Evolutionary conservation across 2,113 vertebrate genomes (phyloP).

Genomic region (Orcinus orca): DNA sequence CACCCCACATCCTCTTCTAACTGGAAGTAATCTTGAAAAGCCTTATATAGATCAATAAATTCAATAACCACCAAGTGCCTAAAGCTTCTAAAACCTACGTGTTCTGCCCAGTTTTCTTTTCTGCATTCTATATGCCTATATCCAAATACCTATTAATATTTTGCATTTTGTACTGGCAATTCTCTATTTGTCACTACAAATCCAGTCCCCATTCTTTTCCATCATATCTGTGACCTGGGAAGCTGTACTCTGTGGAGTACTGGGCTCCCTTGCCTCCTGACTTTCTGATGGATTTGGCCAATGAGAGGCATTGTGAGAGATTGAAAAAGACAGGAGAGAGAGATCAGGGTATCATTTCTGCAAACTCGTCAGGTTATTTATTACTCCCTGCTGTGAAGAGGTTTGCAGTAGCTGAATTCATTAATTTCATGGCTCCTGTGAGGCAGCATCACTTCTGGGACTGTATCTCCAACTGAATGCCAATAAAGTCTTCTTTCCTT

Average conservation of each 20-base stretch:
- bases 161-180: neutral
- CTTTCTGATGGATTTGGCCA: neutral
- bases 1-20: neutral
- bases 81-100: neutral
- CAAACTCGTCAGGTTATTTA: neutral
- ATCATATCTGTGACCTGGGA: neutral
- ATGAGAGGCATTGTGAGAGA: neutral
- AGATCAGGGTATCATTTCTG: neutral
- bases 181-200: neutral
- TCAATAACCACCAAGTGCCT: neutral
- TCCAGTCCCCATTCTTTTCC: neutral
- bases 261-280: neutral
- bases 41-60: neutral
- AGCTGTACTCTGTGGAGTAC: neutral
- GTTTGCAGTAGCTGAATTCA: neutral
- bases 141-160: neutral
- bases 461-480: neutral
- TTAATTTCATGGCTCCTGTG: neutral
- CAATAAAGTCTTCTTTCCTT: neutral
- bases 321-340: neutral
- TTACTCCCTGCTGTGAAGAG: neutral
- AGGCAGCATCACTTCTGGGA: neutral
- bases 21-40: conserved; percentile 9
- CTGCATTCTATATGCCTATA: neutral
- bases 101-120: neutral